Evolutionary conservation across 2,888 invertebrate species (phyloP), one percentile per base, ranked within the genome.

Genomic region (Drosophila vallismaia): DNA sequence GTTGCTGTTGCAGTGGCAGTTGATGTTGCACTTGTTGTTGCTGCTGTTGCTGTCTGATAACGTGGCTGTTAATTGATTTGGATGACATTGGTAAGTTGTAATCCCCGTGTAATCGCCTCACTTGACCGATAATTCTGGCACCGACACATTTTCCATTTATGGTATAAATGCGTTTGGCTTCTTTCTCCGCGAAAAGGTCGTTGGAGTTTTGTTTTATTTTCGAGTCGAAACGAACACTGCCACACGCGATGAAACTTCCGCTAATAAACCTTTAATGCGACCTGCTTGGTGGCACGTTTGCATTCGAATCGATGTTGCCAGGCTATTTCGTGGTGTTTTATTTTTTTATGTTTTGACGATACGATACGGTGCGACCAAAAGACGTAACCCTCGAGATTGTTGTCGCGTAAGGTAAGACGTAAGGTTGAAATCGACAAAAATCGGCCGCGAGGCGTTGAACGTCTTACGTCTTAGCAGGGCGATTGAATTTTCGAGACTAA

Each of bases 401-500:
- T 19, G 40, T 19, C 40, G 40, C 40, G 40, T 42, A 40, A 40
- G n/a, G n/a, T 40, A n/a, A 19, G 44, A 44, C 44, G 44, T 44
- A 44, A 56, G 36, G 52, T 31, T 46, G 9, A 42, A 44, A 44
- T 44, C 44, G 44, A 26, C n/a, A 14, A 44, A 36, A 31, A 7
- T 52, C 66, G 50, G 59, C 38, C 52, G 46, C 55, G 58, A 36
- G 45, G 19, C 19, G 19, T 19, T 19, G 19, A 19, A 72, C 74
- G 70, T 64, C 77, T 71, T 76, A 89, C 88, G 89, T 89, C 88
- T 89, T 82, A 71, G 77, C 89, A 81, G 84, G 83, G 77, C 89
- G 88, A 86, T 89, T 88, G 89, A 89, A 89, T 82, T 89, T 77
- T 84, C 77, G 86, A 83, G 89, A 89, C 88, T 89, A 85, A 69